A percentile compares a stretch with the other conserved stretches of the same genome.
phyloP scores from a whole-genome alignment of 2,888 invertebrate genomes.

The Lasius fuliginosus region DNA sequence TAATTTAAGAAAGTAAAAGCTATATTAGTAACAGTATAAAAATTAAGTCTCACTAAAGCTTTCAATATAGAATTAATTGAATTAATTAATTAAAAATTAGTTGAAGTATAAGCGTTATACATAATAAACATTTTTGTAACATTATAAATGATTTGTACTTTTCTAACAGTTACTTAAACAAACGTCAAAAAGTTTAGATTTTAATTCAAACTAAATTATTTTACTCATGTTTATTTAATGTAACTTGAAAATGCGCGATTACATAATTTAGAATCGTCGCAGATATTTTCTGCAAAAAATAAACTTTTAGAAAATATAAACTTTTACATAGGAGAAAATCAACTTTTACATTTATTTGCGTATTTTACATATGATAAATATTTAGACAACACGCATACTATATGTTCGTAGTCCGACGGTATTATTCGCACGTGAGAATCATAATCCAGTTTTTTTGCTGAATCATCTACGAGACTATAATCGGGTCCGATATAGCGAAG shows the following conservation, averaged over 20 bases:
- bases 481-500: neutral
- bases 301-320: neutral
- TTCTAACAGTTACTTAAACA: too few species aligned
- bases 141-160: too few species aligned
- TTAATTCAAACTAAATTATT: neutral
- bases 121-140: too few species aligned
- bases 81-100: neutral
- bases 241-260: neutral
- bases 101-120: too few species aligned
- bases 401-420: too few species aligned
- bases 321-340: neutral
- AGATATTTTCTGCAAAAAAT: neutral
- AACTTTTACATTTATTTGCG: neutral
- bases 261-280: neutral
- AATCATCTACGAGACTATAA: slow-evolving; percentile 11
- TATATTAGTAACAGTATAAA: neutral
- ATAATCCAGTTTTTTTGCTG: neutral
- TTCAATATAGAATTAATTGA: neutral
- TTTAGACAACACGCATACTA: neutral
- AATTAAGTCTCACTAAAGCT: neutral
- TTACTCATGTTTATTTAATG: neutral
- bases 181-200: neutral
- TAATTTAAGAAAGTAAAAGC: neutral
- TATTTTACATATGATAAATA: neutral
- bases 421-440: neutral